Evolutionary conservation across 2,113 vertebrate species (phyloP), one percentile per base, ranked within the genome.

Genomic region (Hydropotes inermis): DNA sequence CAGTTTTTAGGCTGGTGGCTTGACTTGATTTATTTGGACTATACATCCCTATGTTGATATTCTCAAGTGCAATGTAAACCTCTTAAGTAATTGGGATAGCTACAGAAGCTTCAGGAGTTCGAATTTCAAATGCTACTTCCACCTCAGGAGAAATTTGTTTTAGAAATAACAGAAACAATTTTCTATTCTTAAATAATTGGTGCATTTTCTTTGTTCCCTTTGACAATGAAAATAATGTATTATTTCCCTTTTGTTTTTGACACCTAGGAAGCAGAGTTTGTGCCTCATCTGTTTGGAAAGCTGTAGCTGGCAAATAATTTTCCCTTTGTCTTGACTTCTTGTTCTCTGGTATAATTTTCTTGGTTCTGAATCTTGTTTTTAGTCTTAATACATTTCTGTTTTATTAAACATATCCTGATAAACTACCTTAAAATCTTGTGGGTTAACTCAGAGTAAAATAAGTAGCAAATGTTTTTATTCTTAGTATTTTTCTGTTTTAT

Each of bases 401-500:
- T 94, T 94, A 55, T 33, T 86, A 89, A 78, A 70, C 45, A 47
- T 47, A n/a, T 84, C 45, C 13, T 79, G 36, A 58, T 58, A 76
- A 91, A 74, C 28, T 76, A 45, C n/a, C 39, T 57, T 92, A 57
- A 36, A 94, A 87, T 95, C 55, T 91, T 95, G n/a, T 88, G 21
- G 9, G 36, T 87, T 92, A 86, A 95, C 13, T 90, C 25, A 90
- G 70, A 87, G 50, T 39, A 70, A 70, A 70, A 74, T 74, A 74
- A 74, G 36, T 74, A 74, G 39, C 36, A 70, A 70, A 74, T 50
- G 25, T 83, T 95, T 96, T 86, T 92, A 67, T 94, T 91, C 94
- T 50, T 52, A 25, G 52, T 28, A 17, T 93, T 47, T 95, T 82
- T 95, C 33, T 98, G 45, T 95, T 94, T 97, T 92, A 52, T 28